These are phyloP conservation scores for Lacanobia oleracea DNA, from an alignment of 2,888 invertebrate genomes.

Conservation along the genomic window DNA sequence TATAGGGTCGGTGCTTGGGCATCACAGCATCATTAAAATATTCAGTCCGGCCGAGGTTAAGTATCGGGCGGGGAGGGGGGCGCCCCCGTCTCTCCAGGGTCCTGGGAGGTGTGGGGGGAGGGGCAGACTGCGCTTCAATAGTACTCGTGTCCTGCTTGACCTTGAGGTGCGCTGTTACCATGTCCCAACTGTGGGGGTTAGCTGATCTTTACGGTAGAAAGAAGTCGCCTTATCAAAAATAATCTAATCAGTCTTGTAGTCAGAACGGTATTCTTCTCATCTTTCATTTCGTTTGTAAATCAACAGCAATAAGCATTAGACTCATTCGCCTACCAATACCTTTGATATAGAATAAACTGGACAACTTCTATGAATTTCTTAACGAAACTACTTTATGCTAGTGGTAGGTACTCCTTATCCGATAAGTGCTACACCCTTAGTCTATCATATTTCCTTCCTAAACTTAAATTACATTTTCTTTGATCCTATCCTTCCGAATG, in stretches of 20 bases:
- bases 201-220: background rate
- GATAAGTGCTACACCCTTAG: background rate
- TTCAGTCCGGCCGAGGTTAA: conserved; percentile 43
- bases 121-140: conserved; percentile 36
- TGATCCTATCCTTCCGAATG: background rate
- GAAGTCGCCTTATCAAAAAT: background rate
- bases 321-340: background rate
- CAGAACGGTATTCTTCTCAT: background rate
- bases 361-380: background rate
- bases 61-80: conserved; percentile 19
- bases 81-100: background rate
- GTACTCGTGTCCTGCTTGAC: conserved; percentile 38
- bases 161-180: conserved; percentile 23
- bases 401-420: too few relatives aligned
- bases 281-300: background rate
- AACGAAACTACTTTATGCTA: background rate
- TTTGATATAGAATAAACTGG: background rate
- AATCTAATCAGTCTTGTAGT: background rate
- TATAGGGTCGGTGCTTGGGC: conserved; percentile 17
- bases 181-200: background rate
- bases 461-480: conserved; percentile 4
- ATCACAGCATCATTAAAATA: conserved; percentile 55
- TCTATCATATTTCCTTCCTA: background rate
- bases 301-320: background rate
- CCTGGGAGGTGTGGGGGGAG: background rate